These are phyloP conservation scores for Octonoba sinensis DNA, from an alignment of 2,888 invertebrate genomes.

Conservation along the genomic window DNA sequence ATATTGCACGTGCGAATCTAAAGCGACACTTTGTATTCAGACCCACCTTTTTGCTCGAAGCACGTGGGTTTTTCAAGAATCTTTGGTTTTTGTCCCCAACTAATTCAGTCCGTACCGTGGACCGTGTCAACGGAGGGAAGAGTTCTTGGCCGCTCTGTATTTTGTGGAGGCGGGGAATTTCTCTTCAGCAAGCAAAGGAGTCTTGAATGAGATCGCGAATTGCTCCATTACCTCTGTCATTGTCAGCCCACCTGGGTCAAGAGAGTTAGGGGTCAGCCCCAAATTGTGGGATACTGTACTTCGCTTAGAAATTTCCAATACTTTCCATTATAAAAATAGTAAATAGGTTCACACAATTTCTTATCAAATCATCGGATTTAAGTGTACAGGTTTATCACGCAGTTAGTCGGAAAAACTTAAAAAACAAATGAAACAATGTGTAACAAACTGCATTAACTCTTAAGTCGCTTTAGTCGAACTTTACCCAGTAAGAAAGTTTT, in stretches of 20 bases:
- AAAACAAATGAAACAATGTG: no score
- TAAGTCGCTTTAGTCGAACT: no score
- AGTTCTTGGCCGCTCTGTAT: not conserved
- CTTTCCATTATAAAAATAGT: no score
- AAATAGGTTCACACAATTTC: no score
- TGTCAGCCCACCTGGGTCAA: slow-evolving; percentile 35
- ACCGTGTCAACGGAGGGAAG: not conserved
- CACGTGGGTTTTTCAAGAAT: slow-evolving; percentile 13
- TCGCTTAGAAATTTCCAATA: no score
- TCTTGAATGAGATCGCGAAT: slow-evolving; percentile 28
- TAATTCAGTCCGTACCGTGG: not conserved
- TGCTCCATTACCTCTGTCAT: slow-evolving; percentile 34
- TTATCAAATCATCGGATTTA: no score
- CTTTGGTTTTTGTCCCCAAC: slow-evolving; percentile 13
- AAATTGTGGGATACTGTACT: no score
- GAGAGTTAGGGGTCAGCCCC: not conserved
- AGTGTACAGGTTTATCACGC: no score
- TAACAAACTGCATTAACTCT: no score
- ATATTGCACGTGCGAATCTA: not conserved
- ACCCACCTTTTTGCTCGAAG: not conserved
- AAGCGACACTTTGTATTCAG: slow-evolving; percentile 2
- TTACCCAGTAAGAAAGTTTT: no score
- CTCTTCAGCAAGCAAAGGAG: not conserved
- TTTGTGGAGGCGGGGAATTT: slow-evolving; percentile 17
- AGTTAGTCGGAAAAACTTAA: no score